Evolutionary conservation across 2,797 vertebrate species (phyloP).

Genomic region (Holocentrus rufus): DNA sequence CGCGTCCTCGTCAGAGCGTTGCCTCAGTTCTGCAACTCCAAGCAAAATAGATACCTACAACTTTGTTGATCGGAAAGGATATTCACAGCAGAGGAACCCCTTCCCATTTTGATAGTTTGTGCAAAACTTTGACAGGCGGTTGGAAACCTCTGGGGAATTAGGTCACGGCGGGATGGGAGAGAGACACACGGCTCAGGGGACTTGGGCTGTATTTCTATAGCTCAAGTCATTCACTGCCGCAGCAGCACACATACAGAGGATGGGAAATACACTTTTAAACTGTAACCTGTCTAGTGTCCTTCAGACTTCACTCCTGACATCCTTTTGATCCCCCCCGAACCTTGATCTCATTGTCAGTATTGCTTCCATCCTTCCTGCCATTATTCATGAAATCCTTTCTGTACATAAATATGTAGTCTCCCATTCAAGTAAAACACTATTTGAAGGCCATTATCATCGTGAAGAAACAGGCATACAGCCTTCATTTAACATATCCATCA

Average conservation of each 20-base stretch:
- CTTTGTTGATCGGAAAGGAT: constrained; percentile 69
- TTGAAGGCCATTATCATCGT: constrained; percentile 47
- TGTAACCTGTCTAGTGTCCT: constrained; percentile 76
- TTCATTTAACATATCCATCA: constrained; percentile 46
- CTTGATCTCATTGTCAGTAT: constrained; percentile 76
- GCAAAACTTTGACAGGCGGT: constrained; percentile 80
- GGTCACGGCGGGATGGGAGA: constrained; percentile 74
- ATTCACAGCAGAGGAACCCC: constrained; percentile 59
- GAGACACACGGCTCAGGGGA: constrained; percentile 66
- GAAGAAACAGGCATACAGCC: constrained; percentile 38
- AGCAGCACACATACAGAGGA: constrained; percentile 53
- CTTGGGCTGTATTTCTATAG: constrained; percentile 57
- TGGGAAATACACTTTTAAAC: constrained; percentile 67
- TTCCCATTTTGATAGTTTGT: constrained; percentile 67
- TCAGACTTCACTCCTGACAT: constrained; percentile 74
- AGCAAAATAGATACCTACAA: constrained; percentile 77
- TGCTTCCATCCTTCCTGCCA: constrained; percentile 55
- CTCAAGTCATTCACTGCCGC: constrained; percentile 59
- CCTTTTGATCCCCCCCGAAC: constrained; percentile 73
- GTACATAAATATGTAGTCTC: constrained; percentile 41
- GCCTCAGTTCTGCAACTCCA: constrained; percentile 73
- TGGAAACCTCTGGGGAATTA: constrained; percentile 74
- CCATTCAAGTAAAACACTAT: constrained; percentile 45
- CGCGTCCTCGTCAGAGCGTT: constrained; percentile 73
- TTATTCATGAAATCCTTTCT: constrained; percentile 52